phyloP scores from a whole-genome alignment of 2,888 invertebrate genomes.

The Norana najaformis region DNA sequence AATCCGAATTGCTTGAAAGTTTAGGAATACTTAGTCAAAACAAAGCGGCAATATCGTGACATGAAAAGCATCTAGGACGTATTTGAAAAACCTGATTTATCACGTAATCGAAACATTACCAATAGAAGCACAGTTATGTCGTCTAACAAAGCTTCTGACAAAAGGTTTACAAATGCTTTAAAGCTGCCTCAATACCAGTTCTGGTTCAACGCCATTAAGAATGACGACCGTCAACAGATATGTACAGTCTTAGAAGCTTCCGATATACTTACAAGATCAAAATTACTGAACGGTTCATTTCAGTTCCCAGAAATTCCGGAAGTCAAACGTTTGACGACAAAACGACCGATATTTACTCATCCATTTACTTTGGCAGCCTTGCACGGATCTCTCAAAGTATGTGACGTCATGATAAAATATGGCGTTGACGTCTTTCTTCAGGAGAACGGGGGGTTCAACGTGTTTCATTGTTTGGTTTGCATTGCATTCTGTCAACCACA shows the following conservation, averaged over 20 bases:
- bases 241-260: background rate
- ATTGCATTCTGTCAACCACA: background rate
- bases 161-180: background rate
- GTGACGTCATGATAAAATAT: background rate
- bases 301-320: background rate
- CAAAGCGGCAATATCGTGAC: too few species aligned
- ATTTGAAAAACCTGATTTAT: too few species aligned
- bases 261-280: background rate
- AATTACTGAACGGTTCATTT: slow-evolving; percentile 13
- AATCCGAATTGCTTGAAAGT: too few species aligned
- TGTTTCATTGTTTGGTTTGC: background rate
- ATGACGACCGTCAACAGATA: background rate
- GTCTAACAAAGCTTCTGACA: background rate
- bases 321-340: background rate
- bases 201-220: background rate
- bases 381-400: background rate
- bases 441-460: background rate
- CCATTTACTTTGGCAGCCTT: slow-evolving; percentile 14
- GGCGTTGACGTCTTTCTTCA: background rate
- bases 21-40: too few species aligned
- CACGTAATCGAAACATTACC: background rate
- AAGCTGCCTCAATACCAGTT: background rate
- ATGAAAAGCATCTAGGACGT: too few species aligned
- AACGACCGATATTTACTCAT: background rate
- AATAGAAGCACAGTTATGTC: background rate